Evolutionary conservation across 2,888 invertebrate genomes (phyloP), one percentile per base, ranked within the genome.

Genomic region (Ochropleura plecta): DNA sequence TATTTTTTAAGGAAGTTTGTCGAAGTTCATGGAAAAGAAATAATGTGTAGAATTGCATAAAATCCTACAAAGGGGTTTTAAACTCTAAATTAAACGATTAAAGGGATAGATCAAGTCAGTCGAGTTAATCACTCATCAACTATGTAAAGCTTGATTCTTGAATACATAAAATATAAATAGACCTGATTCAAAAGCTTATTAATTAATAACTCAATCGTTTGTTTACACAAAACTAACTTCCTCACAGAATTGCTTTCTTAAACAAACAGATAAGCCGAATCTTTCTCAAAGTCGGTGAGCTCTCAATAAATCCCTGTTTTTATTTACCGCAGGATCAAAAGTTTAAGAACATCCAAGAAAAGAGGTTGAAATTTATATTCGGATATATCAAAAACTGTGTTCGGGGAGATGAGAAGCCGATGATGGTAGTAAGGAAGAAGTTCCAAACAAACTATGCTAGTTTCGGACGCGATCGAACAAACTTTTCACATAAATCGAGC

Each of bases 401-500:
- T 88, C 80, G 70, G 57, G 73, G 82, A 86, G 86, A 89, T 86
- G 88, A 88, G 89, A 86, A 84, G 85, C 83, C 88, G 90, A 89
- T 88, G 91, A 91, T 88, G 88, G 88, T 67, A 72, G 66, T 60
- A 44, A 70, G 60, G 78, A 79, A 75, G 78, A 86, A 87, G 44
- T 86, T 90, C 57, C 73, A 74, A 88, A 90, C 89, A 90, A 92
- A 91, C 90, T 90, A 87, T 84, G 88, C 89, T 89, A 91, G 92
- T 92, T 93, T 91, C 83, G 89, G 91, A 91, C 90, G 87, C 89
- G 89, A 90, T 88, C 88, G 83, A 71, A 71, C 76, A 85, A 94
- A 94, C 90, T 94, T 94, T 92, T 66, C 90, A 90, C 93, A 94
- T 94, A 94, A 94, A 94, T 94, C 91, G 91, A 85, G 89, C 87